These are phyloP conservation scores for Cataglyphis albicans DNA, from an alignment of 2,888 invertebrate species.

Conservation along the genomic window DNA sequence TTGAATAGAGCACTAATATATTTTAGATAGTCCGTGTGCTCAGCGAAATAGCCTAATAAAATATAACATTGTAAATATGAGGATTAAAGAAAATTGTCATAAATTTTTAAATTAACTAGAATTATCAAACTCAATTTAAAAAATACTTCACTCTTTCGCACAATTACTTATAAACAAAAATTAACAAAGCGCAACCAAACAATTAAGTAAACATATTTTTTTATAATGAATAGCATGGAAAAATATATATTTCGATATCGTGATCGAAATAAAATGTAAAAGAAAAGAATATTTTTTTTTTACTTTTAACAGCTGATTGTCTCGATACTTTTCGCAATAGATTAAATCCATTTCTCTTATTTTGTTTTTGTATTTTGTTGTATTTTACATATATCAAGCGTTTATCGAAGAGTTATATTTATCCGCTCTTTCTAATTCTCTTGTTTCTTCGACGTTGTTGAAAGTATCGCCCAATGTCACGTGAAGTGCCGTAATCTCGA, in stretches of 20 bases:
- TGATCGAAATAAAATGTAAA: not conserved
- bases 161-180: not conserved
- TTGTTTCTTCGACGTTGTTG: not conserved
- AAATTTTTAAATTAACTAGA: not conserved
- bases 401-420: not conserved
- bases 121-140: not conserved
- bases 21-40: not conserved
- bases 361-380: not conserved
- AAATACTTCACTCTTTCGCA: too few species aligned
- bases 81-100: too few species aligned
- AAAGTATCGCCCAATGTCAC: not conserved
- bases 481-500: conserved; percentile 25
- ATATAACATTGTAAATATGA: not conserved
- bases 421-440: not conserved
- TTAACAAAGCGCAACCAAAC: not conserved
- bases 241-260: not conserved
- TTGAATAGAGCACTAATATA: not conserved
- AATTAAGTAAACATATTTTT: not conserved
- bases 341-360: not conserved
- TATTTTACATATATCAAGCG: not conserved
- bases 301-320: not conserved
- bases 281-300: not conserved
- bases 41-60: not conserved
- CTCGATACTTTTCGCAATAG: not conserved
- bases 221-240: not conserved